Base-by-base conservation (phyloP, 1,140 invertebrate genomes). In the Heliconius himera region DNA sequence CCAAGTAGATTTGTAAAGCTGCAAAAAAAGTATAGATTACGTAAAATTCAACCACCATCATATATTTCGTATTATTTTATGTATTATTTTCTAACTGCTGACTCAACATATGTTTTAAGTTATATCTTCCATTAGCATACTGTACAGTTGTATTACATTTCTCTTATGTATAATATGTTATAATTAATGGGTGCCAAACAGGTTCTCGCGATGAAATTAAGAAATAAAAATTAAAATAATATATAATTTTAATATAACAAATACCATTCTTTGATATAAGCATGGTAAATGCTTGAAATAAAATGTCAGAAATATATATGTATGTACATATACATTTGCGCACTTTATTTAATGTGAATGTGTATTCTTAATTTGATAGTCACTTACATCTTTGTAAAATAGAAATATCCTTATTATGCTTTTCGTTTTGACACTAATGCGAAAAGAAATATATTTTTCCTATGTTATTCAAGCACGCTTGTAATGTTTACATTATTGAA, bases 121-220 rank as follows among this genome's bases (percentile, higher is more conserved):
- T 36, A 75, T 90, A 88, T 88, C 89, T 90, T 90, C 89, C 88
- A 90, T 89, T 91, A 90, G 88, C 75, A 70, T 90, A 82, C 81
- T 90, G 85, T 89, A 88, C 85, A 88, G 85, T 87, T 80, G 22
- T 66, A 66, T 29, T 29, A 26, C 60, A 84, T 85, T 82, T 26
- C 8, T 66, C 22, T 66, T 66, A 8, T 36, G 33, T 36, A 36
- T 36, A 16, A 22, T 29, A 66, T 66, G n/a, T 60, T 60, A 11
- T 66, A 66, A 66, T 26, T 66, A 66, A 66, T 66, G 11, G 60
- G 60, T 66, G 60, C 60, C 60, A 66, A 66, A 66, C 60, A 66
- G 60, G 60, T 66, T 66, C 60, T 66, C 60, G 3, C 11, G n/a
- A 11, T 26, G 9, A 60, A 13, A 29, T 66, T 26, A 66, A 66